Evolutionary conservation across 2,113 vertebrate species (phyloP).

Genomic region (Tachuris rubrigastra): DNA sequence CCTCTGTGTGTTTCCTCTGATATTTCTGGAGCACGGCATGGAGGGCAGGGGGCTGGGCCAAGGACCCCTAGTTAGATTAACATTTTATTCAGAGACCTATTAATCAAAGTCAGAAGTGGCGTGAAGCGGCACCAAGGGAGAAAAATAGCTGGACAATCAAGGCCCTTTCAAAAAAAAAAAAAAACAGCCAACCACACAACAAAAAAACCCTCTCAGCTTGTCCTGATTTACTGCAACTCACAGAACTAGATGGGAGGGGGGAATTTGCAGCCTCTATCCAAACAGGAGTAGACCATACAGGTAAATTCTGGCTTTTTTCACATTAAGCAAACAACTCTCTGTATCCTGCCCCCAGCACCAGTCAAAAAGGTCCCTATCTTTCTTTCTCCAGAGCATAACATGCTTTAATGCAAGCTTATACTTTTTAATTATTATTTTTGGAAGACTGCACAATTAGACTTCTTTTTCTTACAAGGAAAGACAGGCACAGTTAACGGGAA

Average conservation of each 20-base stretch:
- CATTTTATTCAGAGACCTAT: conserved; percentile 79
- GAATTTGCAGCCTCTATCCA: conserved; percentile 32
- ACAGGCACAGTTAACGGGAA: conserved; percentile 33
- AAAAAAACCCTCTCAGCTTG: background rate
- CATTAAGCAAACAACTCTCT: conserved; percentile 41
- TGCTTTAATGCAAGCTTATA: background rate
- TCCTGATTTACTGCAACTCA: conserved; percentile 38
- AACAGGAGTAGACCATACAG: conserved; percentile 20
- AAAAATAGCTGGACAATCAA: conserved; percentile 53
- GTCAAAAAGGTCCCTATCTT: conserved; percentile 60
- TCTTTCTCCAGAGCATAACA: background rate
- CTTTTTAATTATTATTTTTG: conserved; percentile 63
- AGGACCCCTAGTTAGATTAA: conserved; percentile 64
- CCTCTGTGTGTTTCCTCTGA: conserved; percentile 69
- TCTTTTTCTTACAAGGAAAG: conserved; percentile 54
- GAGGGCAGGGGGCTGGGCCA: conserved; percentile 12
- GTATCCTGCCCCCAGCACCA: conserved; percentile 2
- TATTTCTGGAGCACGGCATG: conserved; percentile 54
- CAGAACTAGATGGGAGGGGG: background rate
- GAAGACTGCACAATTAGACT: background rate
- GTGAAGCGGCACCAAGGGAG: conserved; percentile 56
- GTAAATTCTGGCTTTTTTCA: conserved; percentile 64
- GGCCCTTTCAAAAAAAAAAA: background rate
- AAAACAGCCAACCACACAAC: background rate
- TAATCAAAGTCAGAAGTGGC: conserved; percentile 78